A percentile compares a stretch with the other conserved stretches of the same genome.
Evolutionary conservation across 37 sponge, comb jelly and placozoan genomes (phyloP).

Genomic region (Mnemiopsis leidyi): DNA sequence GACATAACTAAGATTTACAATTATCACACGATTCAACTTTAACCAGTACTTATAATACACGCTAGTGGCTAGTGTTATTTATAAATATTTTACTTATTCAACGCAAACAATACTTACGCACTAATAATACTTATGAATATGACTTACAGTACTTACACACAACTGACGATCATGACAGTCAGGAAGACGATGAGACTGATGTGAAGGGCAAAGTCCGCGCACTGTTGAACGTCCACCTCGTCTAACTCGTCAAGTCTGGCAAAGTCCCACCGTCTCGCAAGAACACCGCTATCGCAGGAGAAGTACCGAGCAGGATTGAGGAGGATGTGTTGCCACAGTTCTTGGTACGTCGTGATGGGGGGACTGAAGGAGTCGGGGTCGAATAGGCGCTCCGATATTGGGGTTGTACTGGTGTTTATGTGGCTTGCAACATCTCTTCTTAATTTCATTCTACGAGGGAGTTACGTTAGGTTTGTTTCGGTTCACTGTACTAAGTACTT

Average conservation of each 20-base stretch:
- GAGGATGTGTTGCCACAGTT: neutral
- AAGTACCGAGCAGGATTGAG: too few species aligned
- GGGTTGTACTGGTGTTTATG: neutral
- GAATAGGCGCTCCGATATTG: neutral
- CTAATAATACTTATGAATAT: too few species aligned
- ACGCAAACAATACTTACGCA: neutral
- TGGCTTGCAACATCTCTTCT: neutral
- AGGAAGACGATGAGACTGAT: conserved; percentile 1
- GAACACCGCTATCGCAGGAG: too few species aligned
- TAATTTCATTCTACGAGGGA: neutral
- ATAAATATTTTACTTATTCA: too few species aligned
- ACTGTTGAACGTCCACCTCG: neutral
- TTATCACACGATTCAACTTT: too few species aligned
- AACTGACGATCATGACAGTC: neutral
- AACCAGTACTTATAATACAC: too few species aligned
- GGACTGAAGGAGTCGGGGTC: neutral
- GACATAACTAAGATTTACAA: too few species aligned
- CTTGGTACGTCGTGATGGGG: neutral
- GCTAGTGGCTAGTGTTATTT: too few species aligned
- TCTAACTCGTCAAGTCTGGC: neutral
- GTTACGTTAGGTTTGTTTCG: too few species aligned
- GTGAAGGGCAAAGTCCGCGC: neutral
- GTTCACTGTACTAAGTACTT: too few species aligned
- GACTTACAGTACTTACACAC: conserved; percentile 47
- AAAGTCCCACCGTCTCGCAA: neutral